Evolutionary conservation across 2,797 vertebrate genomes (phyloP).

Genomic region (Ficedula albicollis): DNA sequence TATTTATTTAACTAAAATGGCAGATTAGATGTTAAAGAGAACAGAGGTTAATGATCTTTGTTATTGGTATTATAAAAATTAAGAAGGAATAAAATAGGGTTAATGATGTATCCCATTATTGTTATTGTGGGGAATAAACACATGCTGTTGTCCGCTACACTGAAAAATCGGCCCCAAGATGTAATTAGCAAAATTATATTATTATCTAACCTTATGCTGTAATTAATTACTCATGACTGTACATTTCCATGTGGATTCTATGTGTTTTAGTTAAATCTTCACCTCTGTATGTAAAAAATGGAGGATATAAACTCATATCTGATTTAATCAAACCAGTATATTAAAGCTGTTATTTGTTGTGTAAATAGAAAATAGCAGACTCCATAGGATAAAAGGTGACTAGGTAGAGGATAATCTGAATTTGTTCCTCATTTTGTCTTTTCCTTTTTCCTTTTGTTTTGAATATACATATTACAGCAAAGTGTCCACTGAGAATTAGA

Average conservation of each 20-base stretch:
- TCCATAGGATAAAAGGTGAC: too few species aligned
- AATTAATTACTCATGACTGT: conserved; percentile 60
- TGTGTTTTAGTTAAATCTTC: neutral
- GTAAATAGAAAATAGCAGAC: neutral
- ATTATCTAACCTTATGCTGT: conserved; percentile 59
- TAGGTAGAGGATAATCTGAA: too few species aligned
- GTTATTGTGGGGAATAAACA: conserved; percentile 75
- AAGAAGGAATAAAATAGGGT: conserved; percentile 78
- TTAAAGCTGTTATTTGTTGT: neutral
- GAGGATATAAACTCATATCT: neutral
- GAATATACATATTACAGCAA: too few species aligned
- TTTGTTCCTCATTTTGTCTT: too few species aligned
- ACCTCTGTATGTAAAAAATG: neutral
- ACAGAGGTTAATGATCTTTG: conserved; percentile 79
- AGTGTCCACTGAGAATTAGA: too few species aligned
- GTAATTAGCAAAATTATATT: conserved; percentile 78
- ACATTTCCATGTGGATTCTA: conserved; percentile 25
- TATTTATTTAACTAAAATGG: conserved; percentile 80
- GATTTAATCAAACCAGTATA: neutral
- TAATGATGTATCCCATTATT: conserved; percentile 80
- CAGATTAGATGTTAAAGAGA: conserved; percentile 79
- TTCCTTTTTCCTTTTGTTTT: too few species aligned
- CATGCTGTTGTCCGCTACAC: conserved; percentile 61
- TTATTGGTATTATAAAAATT: conserved; percentile 79
- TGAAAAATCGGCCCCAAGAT: conserved; percentile 73